These are phyloP conservation scores for Coregonus suidteri DNA, from an alignment of 2,797 vertebrate genomes.

Conservation along the genomic window DNA sequence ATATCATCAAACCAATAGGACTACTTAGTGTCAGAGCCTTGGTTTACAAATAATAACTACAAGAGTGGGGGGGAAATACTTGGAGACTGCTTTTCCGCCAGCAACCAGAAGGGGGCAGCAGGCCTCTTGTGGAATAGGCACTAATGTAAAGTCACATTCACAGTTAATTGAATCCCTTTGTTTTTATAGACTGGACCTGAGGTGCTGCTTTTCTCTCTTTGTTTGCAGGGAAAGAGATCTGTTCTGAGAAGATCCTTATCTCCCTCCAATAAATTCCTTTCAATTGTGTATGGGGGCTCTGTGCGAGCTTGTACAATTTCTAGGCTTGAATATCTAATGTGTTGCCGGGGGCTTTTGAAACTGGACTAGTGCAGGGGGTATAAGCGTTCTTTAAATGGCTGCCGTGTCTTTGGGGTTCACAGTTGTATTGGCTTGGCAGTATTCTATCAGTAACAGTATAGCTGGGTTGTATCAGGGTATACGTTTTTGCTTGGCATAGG, in stretches of 20 bases:
- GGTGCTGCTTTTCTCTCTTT: constrained; percentile 56
- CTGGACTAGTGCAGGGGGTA: not conserved
- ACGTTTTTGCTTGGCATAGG: not conserved
- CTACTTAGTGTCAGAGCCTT: not conserved
- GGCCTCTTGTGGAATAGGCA: constrained; percentile 46
- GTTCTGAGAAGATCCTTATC: constrained; percentile 56
- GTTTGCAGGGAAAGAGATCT: constrained; percentile 27
- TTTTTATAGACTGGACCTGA: constrained; percentile 65
- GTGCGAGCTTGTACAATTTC: too few species aligned
- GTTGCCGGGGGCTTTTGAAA: constrained; percentile 40
- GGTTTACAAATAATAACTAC: not conserved
- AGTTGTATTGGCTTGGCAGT: not conserved
- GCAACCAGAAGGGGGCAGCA: constrained; percentile 74
- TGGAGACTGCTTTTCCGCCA: constrained; percentile 3
- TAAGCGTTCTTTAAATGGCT: not conserved
- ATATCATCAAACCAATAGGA: not conserved
- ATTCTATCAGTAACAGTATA: not conserved
- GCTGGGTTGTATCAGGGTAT: not conserved
- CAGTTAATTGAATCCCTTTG: constrained; percentile 78
- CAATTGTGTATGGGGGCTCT: constrained; percentile 21
- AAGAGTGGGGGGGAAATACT: not conserved
- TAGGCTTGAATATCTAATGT: constrained; percentile 25
- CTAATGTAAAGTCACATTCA: constrained; percentile 74
- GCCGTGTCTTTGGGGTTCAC: not conserved
- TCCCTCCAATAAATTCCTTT: constrained; percentile 53